Percentiles rank a stretch among this genome's conserved stretches.
Evolutionary conservation across 1,140 invertebrate genomes (phyloP).

Genomic region (Helicoverpa armigera): DNA sequence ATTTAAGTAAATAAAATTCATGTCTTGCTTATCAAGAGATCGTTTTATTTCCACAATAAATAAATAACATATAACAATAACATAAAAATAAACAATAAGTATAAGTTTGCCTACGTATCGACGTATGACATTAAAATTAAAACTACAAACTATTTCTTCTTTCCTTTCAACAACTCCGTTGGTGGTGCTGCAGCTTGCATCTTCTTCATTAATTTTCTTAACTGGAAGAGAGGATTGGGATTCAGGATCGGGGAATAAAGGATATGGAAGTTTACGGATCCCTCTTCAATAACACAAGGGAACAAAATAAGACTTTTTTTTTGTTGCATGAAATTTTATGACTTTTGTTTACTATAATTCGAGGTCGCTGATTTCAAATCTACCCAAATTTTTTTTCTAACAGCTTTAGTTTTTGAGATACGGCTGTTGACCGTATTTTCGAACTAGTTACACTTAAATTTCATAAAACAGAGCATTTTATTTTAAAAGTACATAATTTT

Average conservation of each 20-base stretch:
- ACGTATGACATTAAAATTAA: background rate
- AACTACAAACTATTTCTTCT: constrained; percentile 51
- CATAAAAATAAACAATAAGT: background rate
- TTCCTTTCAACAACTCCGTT: constrained; percentile 61
- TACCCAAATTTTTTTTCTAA: no score
- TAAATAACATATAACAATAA: background rate
- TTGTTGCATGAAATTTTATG: no score
- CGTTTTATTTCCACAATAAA: constrained; percentile 9
- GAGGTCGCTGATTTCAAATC: no score
- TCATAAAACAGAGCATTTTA: no score
- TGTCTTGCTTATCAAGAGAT: background rate
- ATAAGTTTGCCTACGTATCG: no score
- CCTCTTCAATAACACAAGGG: no score
- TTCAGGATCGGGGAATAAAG: constrained; percentile 19
- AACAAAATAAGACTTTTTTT: no score
- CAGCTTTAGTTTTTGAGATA: no score
- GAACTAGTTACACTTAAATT: no score
- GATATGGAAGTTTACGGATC: background rate
- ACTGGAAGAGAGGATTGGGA: constrained; percentile 58
- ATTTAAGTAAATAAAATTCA: constrained; percentile 9
- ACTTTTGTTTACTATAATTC: no score
- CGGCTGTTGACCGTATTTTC: no score
- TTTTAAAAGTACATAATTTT: no score
- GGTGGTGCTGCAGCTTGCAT: constrained; percentile 65
- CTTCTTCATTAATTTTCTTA: constrained; percentile 73